Conservation (phyloP, 1,140 invertebrate species). For the Aphelinus atriplicis region DNA sequence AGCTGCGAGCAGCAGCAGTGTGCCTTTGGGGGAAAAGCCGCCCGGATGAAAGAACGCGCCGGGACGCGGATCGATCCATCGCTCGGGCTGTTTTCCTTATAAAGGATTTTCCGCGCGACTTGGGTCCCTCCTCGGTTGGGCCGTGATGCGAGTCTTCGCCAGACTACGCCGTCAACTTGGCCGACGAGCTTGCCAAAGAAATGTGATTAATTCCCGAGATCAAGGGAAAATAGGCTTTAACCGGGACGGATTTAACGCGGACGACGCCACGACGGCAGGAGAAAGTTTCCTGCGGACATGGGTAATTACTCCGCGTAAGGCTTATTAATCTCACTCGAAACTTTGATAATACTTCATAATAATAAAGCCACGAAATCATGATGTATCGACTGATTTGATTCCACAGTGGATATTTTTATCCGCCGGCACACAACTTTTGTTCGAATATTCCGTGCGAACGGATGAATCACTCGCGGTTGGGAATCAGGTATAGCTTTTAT, state of each 20-base stretch:
- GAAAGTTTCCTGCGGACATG: background rate
- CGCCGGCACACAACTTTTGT: too few relatives aligned
- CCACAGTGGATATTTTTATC: too few relatives aligned
- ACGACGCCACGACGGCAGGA: background rate
- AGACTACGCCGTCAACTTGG: background rate
- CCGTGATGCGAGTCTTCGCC: background rate
- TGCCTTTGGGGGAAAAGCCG: too few relatives aligned
- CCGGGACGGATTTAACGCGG: conserved; percentile 17
- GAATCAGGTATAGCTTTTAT: too few relatives aligned
- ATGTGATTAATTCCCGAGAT: conserved; percentile 22
- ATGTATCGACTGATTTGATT: too few relatives aligned
- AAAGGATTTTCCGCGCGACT: conserved; percentile 28
- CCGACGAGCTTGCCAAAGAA: conserved; percentile 6
- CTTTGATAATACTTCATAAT: too few relatives aligned
- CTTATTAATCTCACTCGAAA: too few relatives aligned
- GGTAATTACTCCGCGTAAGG: too few relatives aligned
- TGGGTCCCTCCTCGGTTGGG: background rate
- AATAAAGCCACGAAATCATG: too few relatives aligned
- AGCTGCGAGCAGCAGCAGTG: background rate
- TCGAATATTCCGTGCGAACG: too few relatives aligned
- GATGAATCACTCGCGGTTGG: too few relatives aligned
- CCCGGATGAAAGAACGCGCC: background rate
- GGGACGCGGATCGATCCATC: conserved; percentile 1
- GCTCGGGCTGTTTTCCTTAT: conserved; percentile 20
- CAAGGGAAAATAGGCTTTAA: background rate